phyloP scores from a whole-genome alignment of 2,888 invertebrate species.

The Xestia ashworthii region DNA sequence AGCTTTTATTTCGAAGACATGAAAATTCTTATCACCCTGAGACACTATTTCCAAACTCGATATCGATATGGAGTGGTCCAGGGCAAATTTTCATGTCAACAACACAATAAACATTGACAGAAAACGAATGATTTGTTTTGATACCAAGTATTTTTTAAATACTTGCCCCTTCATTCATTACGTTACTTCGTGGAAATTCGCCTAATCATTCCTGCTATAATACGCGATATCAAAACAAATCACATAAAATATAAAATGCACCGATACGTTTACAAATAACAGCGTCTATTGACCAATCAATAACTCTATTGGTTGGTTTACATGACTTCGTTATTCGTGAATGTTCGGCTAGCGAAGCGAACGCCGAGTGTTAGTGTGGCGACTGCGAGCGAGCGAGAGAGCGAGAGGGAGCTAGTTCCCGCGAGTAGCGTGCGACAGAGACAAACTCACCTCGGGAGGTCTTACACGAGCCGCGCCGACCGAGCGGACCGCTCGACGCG shows the following conservation, averaged over 20 bases:
- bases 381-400: slow-evolving; percentile 66
- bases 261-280: slow-evolving; percentile 45
- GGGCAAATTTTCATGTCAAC: slow-evolving; percentile 50
- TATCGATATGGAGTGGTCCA: neutral
- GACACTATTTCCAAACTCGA: neutral
- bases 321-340: slow-evolving; percentile 56
- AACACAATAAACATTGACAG: slow-evolving; percentile 50
- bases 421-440: slow-evolving; percentile 50
- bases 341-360: slow-evolving; percentile 69
- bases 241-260: slow-evolving; percentile 48
- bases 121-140: slow-evolving; percentile 45
- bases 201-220: neutral
- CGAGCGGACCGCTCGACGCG: slow-evolving; percentile 92
- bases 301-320: neutral
- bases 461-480: slow-evolving; percentile 96
- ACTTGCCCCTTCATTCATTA: neutral
- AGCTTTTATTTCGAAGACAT: slow-evolving; percentile 53
- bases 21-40: slow-evolving; percentile 13
- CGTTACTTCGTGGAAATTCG: neutral
- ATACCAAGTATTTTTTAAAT: neutral
- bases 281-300: neutral
- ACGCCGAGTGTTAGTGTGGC: slow-evolving; percentile 70
- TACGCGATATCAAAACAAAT: slow-evolving; percentile 50
- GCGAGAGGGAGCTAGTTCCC: slow-evolving; percentile 57
- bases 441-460: slow-evolving; percentile 94